Evolutionary conservation across 1,140 invertebrate species (phyloP).

Genomic region (Pectinophora gossypiella): DNA sequence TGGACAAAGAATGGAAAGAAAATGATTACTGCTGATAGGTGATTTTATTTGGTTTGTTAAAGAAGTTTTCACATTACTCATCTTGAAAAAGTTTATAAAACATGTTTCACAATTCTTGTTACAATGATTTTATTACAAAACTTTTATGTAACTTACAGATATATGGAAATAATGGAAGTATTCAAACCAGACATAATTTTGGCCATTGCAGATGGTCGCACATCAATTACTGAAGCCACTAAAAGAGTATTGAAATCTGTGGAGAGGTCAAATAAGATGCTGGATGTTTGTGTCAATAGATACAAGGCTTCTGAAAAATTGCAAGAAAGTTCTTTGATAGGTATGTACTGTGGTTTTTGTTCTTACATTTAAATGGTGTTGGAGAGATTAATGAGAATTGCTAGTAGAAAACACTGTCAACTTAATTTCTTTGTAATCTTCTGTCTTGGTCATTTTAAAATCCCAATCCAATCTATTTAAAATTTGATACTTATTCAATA

Average conservation of each 20-base stretch:
- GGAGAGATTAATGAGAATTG: no score
- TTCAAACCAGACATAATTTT: slow-evolving; percentile 88
- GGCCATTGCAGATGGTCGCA: slow-evolving; percentile 88
- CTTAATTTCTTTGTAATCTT: no score
- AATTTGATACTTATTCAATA: no score
- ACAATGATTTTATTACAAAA: no score
- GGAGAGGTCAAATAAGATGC: slow-evolving; percentile 76
- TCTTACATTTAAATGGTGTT: no score
- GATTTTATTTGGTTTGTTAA: no score
- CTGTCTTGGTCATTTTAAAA: no score
- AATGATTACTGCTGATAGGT: slow-evolving; percentile 76
- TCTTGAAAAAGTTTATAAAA: no score
- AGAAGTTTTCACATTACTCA: no score
- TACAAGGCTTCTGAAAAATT: slow-evolving; percentile 74
- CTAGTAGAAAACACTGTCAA: no score
- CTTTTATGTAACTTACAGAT: slow-evolving; percentile 64
- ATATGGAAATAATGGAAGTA: slow-evolving; percentile 85
- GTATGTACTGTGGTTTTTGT: slow-evolving; percentile 30
- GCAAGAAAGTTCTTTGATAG: slow-evolving; percentile 42
- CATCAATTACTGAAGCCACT: slow-evolving; percentile 78
- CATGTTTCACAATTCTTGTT: no score
- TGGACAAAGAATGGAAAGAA: slow-evolving; percentile 85
- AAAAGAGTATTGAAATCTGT: slow-evolving; percentile 84
- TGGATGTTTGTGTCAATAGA: slow-evolving; percentile 78
- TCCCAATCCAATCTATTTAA: no score